phyloP scores from a whole-genome alignment of 2,888 invertebrate species.

The Stenoptilia bipunctidactyla region DNA sequence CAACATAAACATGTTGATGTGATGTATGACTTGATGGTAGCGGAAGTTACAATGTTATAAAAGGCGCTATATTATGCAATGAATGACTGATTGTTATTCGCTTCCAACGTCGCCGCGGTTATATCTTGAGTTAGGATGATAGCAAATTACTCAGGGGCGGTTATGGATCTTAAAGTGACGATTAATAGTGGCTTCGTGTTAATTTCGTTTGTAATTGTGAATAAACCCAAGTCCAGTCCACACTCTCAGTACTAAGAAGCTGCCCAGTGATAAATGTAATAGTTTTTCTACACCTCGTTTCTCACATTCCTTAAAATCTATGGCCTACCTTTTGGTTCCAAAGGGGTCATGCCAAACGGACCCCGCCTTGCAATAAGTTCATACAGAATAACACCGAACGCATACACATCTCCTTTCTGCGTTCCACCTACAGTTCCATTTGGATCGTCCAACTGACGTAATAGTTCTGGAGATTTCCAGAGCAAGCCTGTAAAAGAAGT shows the following conservation, averaged over 20 bases:
- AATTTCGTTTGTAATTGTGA: neutral
- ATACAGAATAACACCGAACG: conserved; percentile 95
- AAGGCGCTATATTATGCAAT: no score
- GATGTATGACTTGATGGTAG: no score
- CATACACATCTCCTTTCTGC: conserved; percentile 94
- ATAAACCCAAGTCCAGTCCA: neutral
- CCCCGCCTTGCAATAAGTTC: conserved; percentile 93
- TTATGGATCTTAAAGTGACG: no score
- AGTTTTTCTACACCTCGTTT: no score
- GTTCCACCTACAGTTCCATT: conserved; percentile 74
- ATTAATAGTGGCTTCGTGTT: neutral
- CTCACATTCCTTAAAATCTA: no score
- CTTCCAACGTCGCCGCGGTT: no score
- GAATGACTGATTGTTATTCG: no score
- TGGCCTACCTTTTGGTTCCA: conserved; percentile 91
- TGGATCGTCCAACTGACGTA: conserved; percentile 79
- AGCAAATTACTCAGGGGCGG: no score
- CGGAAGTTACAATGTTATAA: no score
- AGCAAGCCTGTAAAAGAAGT: conserved; percentile 76
- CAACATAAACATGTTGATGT: no score
- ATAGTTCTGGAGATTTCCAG: conserved; percentile 96
- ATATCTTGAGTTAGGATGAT: no score
- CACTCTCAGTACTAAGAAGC: no score
- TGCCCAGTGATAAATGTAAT: conserved; percentile 4
- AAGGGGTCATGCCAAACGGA: conserved; percentile 84